Evolutionary conservation across 2,113 vertebrate species (phyloP), one percentile per base, ranked within the genome.

Genomic region (Larimichthys crocea): DNA sequence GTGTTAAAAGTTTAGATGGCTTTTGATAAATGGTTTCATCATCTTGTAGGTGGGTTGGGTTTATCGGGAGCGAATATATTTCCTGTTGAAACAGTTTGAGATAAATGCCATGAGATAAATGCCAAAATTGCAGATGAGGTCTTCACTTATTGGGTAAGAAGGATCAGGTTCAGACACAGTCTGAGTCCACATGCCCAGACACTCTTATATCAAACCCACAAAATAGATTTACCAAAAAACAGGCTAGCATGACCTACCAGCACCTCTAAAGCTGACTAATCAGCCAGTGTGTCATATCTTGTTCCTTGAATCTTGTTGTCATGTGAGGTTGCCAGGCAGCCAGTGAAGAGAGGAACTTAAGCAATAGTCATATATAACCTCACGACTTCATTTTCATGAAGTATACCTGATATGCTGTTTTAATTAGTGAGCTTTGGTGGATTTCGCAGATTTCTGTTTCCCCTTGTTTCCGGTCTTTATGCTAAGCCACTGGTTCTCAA

Each of bases 1-100:
- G 22, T 48, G 24, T 35, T 19, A 15, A 64, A 68, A 64, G 55
- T 71, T 53, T 53, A 9, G 11, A 46, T 40, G 35, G 35, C 5
- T 10, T 77, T 19, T 84, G 63, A 71, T 69, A n/a, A 56, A 74
- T 56, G 20, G 26, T 57, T 40, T 71, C 20, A 49, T 71, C 29
- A 9, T 59, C 6, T 67, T 31, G 20, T 0, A 14, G 35, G 6
- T 62, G 35, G 40, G 24, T 63, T 2, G 8, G 44, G 10, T 80
- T 44, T 5, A 53, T 72, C 29, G 14, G 24, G 59, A 62, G 20
- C 59, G 24, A n/a, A 35, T 66, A 4, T 44, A 20, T 59, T 70
- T 60, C 50, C 59, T 44, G 20, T 52, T 4, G 8, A 55, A 42
- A 65, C 15, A 1, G 20, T 60, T 82, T 12, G 42, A 79, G n/a